These are phyloP conservation scores for Telmatochromis sp. DNA, from an alignment of 2,113 vertebrate genomes.

Conservation along the genomic window DNA sequence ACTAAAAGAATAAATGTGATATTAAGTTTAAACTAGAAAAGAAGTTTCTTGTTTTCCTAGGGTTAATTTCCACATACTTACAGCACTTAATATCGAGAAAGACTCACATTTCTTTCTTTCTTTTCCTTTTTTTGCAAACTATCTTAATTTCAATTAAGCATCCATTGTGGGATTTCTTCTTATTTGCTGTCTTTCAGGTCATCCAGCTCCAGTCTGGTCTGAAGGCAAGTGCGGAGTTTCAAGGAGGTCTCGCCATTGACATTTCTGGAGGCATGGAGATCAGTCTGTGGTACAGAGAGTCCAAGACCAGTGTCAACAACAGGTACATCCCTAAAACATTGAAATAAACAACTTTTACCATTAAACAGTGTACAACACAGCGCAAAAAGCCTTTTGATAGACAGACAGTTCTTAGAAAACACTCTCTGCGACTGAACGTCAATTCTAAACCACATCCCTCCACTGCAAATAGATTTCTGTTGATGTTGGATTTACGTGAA, in stretches of 20 bases:
- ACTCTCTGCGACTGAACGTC: neutral
- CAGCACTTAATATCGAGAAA: neutral
- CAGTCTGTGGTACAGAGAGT: constrained; percentile 97
- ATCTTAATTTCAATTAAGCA: neutral
- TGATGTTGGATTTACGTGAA: constrained; percentile 36
- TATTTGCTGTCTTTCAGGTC: constrained; percentile 59
- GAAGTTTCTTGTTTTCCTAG: neutral
- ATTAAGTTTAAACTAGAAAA: neutral
- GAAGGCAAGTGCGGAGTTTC: constrained; percentile 76
- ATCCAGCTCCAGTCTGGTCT: constrained; percentile 90
- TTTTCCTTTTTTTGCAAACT: neutral
- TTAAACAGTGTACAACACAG: neutral
- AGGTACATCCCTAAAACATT: constrained; percentile 64
- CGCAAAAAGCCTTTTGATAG: constrained; percentile 2
- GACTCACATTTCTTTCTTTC: neutral
- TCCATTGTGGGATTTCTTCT: neutral
- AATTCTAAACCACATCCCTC: neutral
- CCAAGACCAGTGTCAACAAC: constrained; percentile 93
- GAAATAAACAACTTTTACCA: neutral
- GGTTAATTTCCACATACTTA: neutral
- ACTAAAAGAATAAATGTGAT: neutral
- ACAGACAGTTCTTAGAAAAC: constrained; percentile 5
- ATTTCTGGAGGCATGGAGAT: constrained; percentile 97
- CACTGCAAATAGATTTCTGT: constrained; percentile 36
- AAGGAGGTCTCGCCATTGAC: constrained; percentile 89